Conservation (phyloP, 2,797 vertebrate species). For the Artibeus jamaicensis region DNA sequence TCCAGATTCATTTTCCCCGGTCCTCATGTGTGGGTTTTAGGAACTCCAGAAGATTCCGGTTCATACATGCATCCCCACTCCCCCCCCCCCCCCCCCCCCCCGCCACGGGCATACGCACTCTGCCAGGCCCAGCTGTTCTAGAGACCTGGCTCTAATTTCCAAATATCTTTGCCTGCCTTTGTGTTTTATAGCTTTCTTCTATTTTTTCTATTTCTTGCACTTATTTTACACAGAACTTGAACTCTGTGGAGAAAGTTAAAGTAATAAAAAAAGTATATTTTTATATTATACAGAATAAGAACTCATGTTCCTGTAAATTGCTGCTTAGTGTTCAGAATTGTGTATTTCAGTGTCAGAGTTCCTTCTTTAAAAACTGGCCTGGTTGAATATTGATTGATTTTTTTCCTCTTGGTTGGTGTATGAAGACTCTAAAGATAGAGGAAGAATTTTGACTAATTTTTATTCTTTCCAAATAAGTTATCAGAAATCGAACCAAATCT, state of each 20-base stretch:
- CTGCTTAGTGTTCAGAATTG: not conserved
- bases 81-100: no score
- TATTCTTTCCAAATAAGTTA: slow-evolving; percentile 38
- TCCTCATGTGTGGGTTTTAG: not conserved
- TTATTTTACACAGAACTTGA: not conserved
- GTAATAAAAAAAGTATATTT: not conserved
- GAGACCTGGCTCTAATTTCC: not conserved
- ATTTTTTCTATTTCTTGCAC: not conserved
- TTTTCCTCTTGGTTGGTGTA: not conserved
- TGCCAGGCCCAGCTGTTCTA: not conserved
- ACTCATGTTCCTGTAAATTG: not conserved
- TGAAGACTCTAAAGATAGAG: slow-evolving; percentile 28
- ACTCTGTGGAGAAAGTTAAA: not conserved
- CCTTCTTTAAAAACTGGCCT: not conserved
- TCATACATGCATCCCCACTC: rapidly evolving
- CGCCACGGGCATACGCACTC: rapidly evolving
- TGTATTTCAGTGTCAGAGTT: slow-evolving; percentile 17
- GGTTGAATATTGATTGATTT: slow-evolving; percentile 11
- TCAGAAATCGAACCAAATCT: not conserved
- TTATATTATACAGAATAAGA: not conserved
- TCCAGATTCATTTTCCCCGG: not conserved
- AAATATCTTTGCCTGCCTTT: not conserved
- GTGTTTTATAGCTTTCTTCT: not conserved
- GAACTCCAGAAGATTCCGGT: not conserved
- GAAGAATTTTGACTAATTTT: not conserved